Evolutionary conservation across 2,888 invertebrate genomes (phyloP), one percentile per base, ranked within the genome.

Genomic region (Hirudinaria manillensis): DNA sequence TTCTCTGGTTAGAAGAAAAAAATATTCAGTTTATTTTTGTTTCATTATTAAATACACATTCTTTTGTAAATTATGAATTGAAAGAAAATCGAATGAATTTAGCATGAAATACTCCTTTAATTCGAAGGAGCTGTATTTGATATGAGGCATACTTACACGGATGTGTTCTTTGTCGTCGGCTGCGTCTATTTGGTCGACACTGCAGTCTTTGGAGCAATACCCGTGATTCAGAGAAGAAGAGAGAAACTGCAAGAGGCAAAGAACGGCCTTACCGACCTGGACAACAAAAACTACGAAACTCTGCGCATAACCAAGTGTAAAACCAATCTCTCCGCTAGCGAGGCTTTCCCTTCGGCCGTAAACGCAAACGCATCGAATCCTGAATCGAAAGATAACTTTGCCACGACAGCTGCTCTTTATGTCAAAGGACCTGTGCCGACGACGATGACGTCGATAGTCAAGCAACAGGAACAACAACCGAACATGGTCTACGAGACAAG

Each of bases 121-220:
- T 29, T n/a, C 24, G 6, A 76, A 81, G 81, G 81, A 16, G 76
- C 76, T 27, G 77, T 81, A 13, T 81, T 72, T 74, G 81, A 81
- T 75, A 55, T 79, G 19, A 78, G 79, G 13, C 71, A 80, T 32
- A 78, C 79, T n/a, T 81, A 81, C 70, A 80, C 80, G 34, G 81
- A 81, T 70, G 81, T 81, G 21, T 81, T 81, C 76, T 79, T 79
- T 75, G 79, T 81, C 38, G 79, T 80, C 19, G 81, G 81, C 4
- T 78, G 67, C n/a, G 73, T 81, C 4, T 81, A 80, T 72, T 72
- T 79, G 19, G 32, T 80, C 3, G 79, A 80, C 61, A 77, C 79
- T 21, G 10, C 79, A 19, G 55, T 81, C 3, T 81, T 81, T 72
- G 79, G 70, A 67, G 77, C 77, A 32, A 81, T 81, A 36, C 78